phyloP scores from a whole-genome alignment of 2,113 vertebrate genomes.

The Apistogramma diplotaenia region DNA sequence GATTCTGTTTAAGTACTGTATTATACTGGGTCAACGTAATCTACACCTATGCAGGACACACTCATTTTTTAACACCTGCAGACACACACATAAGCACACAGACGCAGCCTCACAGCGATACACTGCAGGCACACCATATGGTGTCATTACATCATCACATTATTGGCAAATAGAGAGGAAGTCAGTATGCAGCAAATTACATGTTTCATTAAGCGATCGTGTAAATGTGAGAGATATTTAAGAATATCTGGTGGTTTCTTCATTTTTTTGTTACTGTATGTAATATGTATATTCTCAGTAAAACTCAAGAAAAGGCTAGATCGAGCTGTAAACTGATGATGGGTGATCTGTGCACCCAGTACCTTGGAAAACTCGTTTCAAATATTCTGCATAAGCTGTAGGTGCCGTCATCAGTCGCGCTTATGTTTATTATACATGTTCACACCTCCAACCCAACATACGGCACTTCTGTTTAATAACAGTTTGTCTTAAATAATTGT shows the following conservation, averaged over 20 bases:
- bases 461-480: background rate
- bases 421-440: background rate
- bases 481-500: background rate
- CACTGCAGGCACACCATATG: constrained; percentile 12
- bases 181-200: constrained; percentile 32
- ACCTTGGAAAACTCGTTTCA: background rate
- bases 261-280: background rate
- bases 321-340: background rate
- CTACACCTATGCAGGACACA: background rate
- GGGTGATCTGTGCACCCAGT: background rate
- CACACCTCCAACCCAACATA: background rate
- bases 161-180: constrained; percentile 62
- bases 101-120: background rate
- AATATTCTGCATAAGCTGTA: background rate
- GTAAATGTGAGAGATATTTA: background rate
- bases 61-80: background rate
- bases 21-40: background rate
- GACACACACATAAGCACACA: background rate
- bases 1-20: background rate
- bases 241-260: background rate
- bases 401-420: background rate
- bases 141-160: constrained; percentile 42
- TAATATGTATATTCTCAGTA: background rate
- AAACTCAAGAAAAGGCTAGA: background rate
- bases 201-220: background rate